phyloP scores from a whole-genome alignment of 2,797 vertebrate genomes.

The Crenichthys baileyi region DNA sequence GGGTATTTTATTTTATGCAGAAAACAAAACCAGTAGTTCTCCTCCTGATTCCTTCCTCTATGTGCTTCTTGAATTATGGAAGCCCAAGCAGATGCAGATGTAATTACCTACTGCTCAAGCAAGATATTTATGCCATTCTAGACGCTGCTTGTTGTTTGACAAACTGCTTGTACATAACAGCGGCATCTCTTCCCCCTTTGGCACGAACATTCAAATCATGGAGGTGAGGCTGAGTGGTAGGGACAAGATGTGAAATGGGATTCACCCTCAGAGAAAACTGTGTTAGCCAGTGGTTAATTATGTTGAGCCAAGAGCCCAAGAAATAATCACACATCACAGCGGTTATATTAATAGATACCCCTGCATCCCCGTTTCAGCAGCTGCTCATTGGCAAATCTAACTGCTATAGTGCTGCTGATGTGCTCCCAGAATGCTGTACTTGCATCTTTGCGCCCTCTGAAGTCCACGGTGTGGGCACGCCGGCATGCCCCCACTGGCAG shows the following conservation, averaged over 20 bases:
- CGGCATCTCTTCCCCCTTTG: neutral
- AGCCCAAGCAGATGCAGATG: neutral
- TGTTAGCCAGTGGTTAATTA: conserved; percentile 61
- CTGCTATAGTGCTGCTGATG: conserved; percentile 18
- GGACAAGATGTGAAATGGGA: conserved; percentile 9
- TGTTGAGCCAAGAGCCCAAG: conserved; percentile 21
- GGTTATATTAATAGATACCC: conserved; percentile 41
- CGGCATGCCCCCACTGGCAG: conserved; percentile 20
- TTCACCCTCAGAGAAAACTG: conserved; percentile 2
- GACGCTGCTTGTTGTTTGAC: neutral
- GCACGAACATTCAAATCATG: conserved; percentile 1
- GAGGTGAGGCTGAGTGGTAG: conserved; percentile 14
- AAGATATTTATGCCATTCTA: neutral
- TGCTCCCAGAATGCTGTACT: conserved; percentile 11
- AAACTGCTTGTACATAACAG: neutral
- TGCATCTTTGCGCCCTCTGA: conserved; percentile 6
- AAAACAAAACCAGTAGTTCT: too few relatives aligned
- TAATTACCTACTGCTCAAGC: neutral
- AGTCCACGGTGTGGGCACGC: conserved; percentile 6
- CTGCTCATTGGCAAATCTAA: conserved; percentile 12
- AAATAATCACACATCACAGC: conserved; percentile 50
- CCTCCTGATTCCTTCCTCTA: neutral
- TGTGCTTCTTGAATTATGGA: neutral
- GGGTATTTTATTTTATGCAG: neutral
- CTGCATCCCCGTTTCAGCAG: conserved; percentile 23